phyloP scores from a whole-genome alignment of 2,797 vertebrate species.

The Avahi laniger region DNA sequence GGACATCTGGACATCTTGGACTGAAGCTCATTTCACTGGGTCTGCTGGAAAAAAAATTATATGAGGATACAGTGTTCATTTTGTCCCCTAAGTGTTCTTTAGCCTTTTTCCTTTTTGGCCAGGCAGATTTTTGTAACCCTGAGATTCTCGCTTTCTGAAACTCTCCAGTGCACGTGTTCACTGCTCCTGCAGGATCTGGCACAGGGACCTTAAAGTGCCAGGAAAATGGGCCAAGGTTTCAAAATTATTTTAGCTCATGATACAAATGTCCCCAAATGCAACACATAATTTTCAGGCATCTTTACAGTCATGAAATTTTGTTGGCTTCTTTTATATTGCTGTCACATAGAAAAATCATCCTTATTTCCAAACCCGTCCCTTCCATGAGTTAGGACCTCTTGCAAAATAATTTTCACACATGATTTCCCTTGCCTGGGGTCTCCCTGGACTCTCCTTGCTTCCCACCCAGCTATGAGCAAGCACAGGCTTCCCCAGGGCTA shows the following conservation, averaged over 20 bases:
- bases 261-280: conserved; percentile 46
- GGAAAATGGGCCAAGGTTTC: conserved; percentile 40
- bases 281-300: conserved; percentile 49
- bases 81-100: neutral
- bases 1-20: conserved; percentile 53
- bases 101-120: neutral
- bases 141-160: neutral
- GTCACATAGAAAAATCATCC: conserved; percentile 50
- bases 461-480: neutral
- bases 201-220: conserved; percentile 13
- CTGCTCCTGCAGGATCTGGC: neutral
- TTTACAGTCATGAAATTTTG: conserved; percentile 49
- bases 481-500: neutral
- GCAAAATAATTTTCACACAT: conserved; percentile 47
- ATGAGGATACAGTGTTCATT: neutral
- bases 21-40: neutral
- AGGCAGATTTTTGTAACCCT: neutral
- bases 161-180: accelerated
- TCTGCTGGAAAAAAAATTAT: neutral
- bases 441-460: neutral
- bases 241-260: conserved; percentile 31
- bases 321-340: conserved; percentile 34
- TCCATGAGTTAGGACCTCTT: conserved; percentile 17
- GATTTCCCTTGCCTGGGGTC: neutral
- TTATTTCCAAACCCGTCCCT: conserved; percentile 11